Base-by-base conservation (phyloP, 2,797 vertebrate species). In the Helicolenus hilgendorfi region DNA sequence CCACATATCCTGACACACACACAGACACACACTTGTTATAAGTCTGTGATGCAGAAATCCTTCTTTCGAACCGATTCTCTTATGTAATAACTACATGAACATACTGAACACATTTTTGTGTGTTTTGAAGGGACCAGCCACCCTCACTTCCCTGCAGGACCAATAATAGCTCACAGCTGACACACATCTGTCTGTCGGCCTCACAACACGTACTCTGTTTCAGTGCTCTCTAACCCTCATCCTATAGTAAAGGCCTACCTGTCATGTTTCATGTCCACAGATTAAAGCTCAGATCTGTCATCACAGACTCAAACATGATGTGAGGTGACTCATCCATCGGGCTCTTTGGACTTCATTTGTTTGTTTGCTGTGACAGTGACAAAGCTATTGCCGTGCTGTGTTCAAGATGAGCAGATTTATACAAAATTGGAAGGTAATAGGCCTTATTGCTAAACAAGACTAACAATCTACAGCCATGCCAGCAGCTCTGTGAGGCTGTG, bases 11-110 rank as follows among this genome's bases (percentile, higher is more conserved):
- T 31, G 7, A 45, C 26, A 31, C 41, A 72, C 33, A 60, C 41
- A 64, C 24, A 60, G 15, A 22, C 24, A 62, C 53, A 76, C 59
- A 76, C 72, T 3, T 4, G 9, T 22, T 22, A 35, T 7, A 76
- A 60, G 31, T 62, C 67, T 33, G 11, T 73, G 83, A 81, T 33
- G 84, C 89, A 93, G 88, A 91, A 85, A 79, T 90, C 92, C 82
- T 85, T 63, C 20, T 64, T 64, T 20, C 1, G 8, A 10, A 38
- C 35, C 11, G 33, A 36, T 31, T 18, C 4, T 45, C 10, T 81
- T 83, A 89, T 65, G 33, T 87, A 89, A 91, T 33, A 71, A 70
- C 24, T 58, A 53, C 58, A n/a, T 29, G 56, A 74, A 56, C 13
- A 58, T 20, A 3, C 55, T 41, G 85, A 33, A 5, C 67, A 72